Evolutionary conservation across 2,797 vertebrate genomes (phyloP).

Genomic region (Lindbergichthys nudifrons): DNA sequence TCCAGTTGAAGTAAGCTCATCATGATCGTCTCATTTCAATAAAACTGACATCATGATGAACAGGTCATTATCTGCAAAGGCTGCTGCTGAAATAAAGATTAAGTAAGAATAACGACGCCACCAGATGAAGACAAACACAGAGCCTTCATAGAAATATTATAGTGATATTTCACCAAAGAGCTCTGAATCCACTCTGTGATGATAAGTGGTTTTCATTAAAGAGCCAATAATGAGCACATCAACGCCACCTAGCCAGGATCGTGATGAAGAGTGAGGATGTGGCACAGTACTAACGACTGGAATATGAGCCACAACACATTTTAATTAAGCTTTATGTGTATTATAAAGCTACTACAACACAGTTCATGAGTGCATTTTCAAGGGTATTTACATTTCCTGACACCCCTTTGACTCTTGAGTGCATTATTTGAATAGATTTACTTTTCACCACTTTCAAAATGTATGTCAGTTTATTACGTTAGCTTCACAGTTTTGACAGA

Average conservation of each 20-base stretch:
- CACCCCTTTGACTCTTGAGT: not conserved
- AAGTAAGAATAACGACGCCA: not conserved
- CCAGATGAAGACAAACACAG: not conserved
- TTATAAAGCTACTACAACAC: conserved; percentile 1
- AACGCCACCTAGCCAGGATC: conserved; percentile 43
- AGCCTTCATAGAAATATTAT: conserved; percentile 8
- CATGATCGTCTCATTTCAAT: not conserved
- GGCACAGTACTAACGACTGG: conserved; percentile 16
- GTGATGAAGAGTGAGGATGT: conserved; percentile 4
- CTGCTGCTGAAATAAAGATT: not conserved
- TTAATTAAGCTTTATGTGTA: conserved; percentile 21
- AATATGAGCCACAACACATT: conserved; percentile 21
- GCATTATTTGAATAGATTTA: no score
- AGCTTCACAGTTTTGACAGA: no score
- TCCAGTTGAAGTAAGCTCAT: not conserved
- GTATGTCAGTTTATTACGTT: no score
- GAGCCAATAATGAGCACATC: conserved; percentile 2
- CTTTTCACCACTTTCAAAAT: no score
- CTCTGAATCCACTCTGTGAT: not conserved
- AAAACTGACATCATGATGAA: not conserved
- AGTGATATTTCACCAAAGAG: conserved; percentile 7
- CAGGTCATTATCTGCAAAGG: not conserved
- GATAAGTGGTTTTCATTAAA: conserved; percentile 23
- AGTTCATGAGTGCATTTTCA: conserved; percentile 9
- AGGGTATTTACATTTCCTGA: not conserved